A percentile compares a stretch with the other conserved stretches of the same genome.
phyloP scores from a whole-genome alignment of 2,113 vertebrate genomes.

The Gopherus evgoodei region DNA sequence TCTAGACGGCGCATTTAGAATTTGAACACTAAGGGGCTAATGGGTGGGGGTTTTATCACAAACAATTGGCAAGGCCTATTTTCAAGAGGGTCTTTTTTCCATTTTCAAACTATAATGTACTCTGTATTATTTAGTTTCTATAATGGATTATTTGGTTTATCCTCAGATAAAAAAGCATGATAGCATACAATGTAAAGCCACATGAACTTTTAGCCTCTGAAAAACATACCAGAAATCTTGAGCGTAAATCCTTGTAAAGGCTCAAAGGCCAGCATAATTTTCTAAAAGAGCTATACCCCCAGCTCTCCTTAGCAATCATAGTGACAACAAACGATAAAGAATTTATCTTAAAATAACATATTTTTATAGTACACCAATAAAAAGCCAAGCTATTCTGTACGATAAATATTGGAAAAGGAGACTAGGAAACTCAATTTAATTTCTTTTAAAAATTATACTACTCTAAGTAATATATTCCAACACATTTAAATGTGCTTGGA shows the following conservation, averaged over 20 bases:
- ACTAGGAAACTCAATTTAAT: slow-evolving; percentile 57
- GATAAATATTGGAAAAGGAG: slow-evolving; percentile 53
- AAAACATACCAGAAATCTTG: slow-evolving; percentile 33
- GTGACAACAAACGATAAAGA: slow-evolving; percentile 67
- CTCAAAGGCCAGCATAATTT: slow-evolving; percentile 47
- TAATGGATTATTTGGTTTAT: slow-evolving; percentile 7
- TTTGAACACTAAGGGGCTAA: not conserved
- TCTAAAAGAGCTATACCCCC: slow-evolving; percentile 51
- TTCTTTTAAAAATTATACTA: slow-evolving; percentile 43
- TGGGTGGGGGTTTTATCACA: not conserved
- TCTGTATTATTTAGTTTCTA: not conserved
- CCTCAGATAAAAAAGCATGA: slow-evolving; percentile 7
- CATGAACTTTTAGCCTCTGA: slow-evolving; percentile 37
- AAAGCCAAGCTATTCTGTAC: slow-evolving; percentile 44
- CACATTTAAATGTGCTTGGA: slow-evolving; percentile 6
- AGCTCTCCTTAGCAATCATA: slow-evolving; percentile 57
- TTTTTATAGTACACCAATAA: slow-evolving; percentile 44
- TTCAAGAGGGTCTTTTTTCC: not conserved
- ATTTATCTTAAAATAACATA: slow-evolving; percentile 50
- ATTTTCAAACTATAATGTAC: slow-evolving; percentile 7
- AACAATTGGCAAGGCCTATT: not conserved
- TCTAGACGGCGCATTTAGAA: not conserved
- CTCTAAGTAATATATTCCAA: slow-evolving; percentile 60
- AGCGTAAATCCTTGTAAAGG: slow-evolving; percentile 32
- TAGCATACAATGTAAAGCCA: slow-evolving; percentile 13